Evolutionary conservation across 2,797 vertebrate species (phyloP).

Genomic region (Hybognathus amarus): DNA sequence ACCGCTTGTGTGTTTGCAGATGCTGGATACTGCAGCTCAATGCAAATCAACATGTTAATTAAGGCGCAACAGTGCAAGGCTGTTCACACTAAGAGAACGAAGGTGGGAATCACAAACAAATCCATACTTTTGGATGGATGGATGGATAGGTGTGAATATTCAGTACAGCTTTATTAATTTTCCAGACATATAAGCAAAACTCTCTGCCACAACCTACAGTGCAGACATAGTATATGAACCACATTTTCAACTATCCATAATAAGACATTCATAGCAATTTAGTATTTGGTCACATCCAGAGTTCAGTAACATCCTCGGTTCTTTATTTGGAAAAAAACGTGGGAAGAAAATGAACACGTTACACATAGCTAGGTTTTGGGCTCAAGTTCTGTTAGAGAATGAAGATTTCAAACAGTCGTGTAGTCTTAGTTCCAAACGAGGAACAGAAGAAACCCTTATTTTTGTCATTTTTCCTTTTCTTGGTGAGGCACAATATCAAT

Average conservation of each 20-base stretch:
- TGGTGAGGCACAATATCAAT: constrained; percentile 75
- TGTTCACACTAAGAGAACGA: constrained; percentile 19
- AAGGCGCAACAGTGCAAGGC: constrained; percentile 45
- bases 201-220: constrained; percentile 35
- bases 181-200: constrained; percentile 35
- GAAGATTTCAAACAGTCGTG: constrained; percentile 65
- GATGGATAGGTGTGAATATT: constrained; percentile 7
- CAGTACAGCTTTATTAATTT: constrained; percentile 26
- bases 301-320: constrained; percentile 27
- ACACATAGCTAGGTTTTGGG: constrained; percentile 37
- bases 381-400: constrained; percentile 32
- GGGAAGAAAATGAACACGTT: constrained; percentile 25
- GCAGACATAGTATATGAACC: constrained; percentile 32
- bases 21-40: constrained; percentile 61
- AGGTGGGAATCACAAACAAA: constrained; percentile 5
- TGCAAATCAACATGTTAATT: constrained; percentile 80
- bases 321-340: constrained; percentile 7
- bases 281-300: constrained; percentile 30
- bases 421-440: constrained; percentile 45
- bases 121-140: constrained; percentile 2
- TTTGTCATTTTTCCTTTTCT: constrained; percentile 48
- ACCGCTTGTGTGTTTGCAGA: constrained; percentile 56
- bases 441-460: constrained; percentile 59
- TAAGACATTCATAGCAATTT: constrained; percentile 45
- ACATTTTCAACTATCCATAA: constrained; percentile 32